Evolutionary conservation across 2,113 vertebrate species (phyloP), one percentile per base, ranked within the genome.

Genomic region (Atractosteus spatula): DNA sequence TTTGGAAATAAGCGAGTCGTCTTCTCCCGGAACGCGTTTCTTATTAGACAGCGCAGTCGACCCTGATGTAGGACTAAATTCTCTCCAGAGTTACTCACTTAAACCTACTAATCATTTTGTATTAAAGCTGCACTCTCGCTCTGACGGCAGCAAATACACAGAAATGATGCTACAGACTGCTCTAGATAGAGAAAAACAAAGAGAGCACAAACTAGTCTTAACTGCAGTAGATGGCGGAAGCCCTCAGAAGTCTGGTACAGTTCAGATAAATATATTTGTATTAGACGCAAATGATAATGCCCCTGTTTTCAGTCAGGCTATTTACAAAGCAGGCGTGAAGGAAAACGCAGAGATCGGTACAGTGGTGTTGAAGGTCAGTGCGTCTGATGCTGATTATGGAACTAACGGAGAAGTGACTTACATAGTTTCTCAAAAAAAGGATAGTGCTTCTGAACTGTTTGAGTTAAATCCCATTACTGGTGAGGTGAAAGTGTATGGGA

Each of bases 1-100:
- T 7, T 84, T 89, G 56, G 79, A 85, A 72, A 87, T 88, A 0
- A 84, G 79, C 59, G 87, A 89, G 63, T 67, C 76, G 0, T 74
- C 85, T 0, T 42, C 74, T 0, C 67, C 74, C 4, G 86, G 82
- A 12, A 77, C 85, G 0, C 84, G 79, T 7, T 88, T 88, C 57
- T 1, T 69, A 0, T 61, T 81, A 10, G 71, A 72, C 3, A 14
- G 47, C 0, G 78, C 80, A 0, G 14, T 56, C 4, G 80, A 82
- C 57, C 3, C 47, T 8, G 77, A 81, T 44, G 68, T 77, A 8
- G 75, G 73, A 0, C 4, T 3, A 6, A 79, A 79, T 47, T 67
- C 59, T 7, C 44, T 81, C 1, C 74, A 70, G 41, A 62, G 55
- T 3, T 80, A 80, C 43, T 43, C 56, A 14, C 63, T 80, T 8